Evolutionary conservation across 1,140 invertebrate genomes (phyloP).

Genomic region (Macrocentrus cingulum): DNA sequence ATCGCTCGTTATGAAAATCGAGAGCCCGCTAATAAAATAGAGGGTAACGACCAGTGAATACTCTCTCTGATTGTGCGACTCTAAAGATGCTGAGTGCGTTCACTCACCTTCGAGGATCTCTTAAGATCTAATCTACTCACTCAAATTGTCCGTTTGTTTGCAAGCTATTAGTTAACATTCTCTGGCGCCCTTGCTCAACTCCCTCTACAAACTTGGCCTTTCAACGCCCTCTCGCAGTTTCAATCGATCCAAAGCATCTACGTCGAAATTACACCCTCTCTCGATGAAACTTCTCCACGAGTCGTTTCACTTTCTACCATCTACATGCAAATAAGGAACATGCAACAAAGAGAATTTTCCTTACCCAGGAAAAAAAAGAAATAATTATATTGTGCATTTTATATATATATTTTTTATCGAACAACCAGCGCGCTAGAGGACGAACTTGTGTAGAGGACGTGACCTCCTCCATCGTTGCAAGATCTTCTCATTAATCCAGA

Average conservation of each 20-base stretch:
- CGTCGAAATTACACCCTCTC: no score
- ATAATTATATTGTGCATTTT: no score
- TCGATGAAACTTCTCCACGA: no score
- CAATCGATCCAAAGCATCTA: no score
- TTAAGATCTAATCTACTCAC: conserved; percentile 27
- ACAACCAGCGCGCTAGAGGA: not conserved
- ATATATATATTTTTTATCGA: no score
- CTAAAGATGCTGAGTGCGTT: not conserved
- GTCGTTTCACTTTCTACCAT: no score
- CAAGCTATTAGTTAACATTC: conserved; percentile 36
- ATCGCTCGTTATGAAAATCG: conserved; percentile 17
- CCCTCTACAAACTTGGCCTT: no score
- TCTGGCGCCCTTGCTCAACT: no score
- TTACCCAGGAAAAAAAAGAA: no score
- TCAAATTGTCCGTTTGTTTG: conserved; percentile 41
- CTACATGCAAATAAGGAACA: no score
- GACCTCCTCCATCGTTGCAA: conserved; percentile 21
- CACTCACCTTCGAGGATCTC: not conserved
- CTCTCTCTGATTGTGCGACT: conserved; percentile 28
- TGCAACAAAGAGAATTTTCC: no score
- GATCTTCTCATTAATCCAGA: conserved; percentile 28
- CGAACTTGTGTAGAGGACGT: conserved; percentile 18
- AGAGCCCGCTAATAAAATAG: conserved; percentile 34
- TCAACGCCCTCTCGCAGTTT: no score
- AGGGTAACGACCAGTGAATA: conserved; percentile 31